phyloP scores from a whole-genome alignment of 2,113 vertebrate species.

The Nymphicus hollandicus region DNA sequence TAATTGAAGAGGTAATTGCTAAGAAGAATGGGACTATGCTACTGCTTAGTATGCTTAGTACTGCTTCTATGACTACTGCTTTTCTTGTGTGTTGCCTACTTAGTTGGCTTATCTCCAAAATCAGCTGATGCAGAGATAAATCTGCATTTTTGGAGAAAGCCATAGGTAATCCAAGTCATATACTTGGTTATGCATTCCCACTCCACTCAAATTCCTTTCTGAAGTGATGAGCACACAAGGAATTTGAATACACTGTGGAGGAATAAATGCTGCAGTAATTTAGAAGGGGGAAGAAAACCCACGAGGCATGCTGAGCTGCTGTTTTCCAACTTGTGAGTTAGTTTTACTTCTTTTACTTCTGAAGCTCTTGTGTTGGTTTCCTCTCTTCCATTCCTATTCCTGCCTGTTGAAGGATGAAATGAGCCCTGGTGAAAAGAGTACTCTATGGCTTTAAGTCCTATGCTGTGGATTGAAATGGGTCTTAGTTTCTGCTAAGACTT shows the following conservation, averaged over 20 bases:
- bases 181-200: constrained; percentile 7
- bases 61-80: not conserved
- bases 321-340: not conserved
- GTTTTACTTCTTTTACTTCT: not conserved
- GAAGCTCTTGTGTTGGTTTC: not conserved
- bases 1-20: not conserved
- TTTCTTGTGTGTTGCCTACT: not conserved
- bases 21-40: not conserved
- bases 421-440: not conserved
- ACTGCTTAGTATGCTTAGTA: not conserved
- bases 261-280: constrained; percentile 36
- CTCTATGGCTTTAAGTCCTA: not conserved
- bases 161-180: not conserved
- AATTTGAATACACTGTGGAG: constrained; percentile 1
- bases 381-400: not conserved
- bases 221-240: constrained; percentile 4
- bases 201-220: constrained; percentile 32
- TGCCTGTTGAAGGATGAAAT: not conserved
- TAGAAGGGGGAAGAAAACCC: constrained; percentile 27
- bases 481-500: not conserved
- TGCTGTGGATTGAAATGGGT: not conserved
- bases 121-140: not conserved
- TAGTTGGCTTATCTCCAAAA: not conserved
- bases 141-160: constrained; percentile 23
- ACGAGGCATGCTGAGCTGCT: not conserved